These are phyloP conservation scores for Aphis craccivora DNA, from an alignment of 1,140 invertebrate genomes.

Conservation along the genomic window DNA sequence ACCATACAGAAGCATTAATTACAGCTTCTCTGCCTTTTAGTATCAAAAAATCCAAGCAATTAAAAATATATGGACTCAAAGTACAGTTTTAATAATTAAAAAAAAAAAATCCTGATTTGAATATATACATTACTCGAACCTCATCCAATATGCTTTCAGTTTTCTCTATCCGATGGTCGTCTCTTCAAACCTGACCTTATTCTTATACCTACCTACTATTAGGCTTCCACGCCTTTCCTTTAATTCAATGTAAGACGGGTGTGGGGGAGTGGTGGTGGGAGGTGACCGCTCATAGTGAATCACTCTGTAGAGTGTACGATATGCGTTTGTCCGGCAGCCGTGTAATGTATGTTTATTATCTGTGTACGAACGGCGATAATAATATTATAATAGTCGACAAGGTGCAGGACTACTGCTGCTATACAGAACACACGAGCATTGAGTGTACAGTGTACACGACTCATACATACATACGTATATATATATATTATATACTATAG, in stretches of 20 bases:
- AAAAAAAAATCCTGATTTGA: neutral
- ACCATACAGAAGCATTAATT: neutral
- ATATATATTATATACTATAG: neutral
- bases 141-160: neutral
- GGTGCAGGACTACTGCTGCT: conserved; percentile 3
- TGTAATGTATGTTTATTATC: neutral
- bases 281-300: neutral
- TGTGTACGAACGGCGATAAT: neutral
- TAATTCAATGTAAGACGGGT: neutral
- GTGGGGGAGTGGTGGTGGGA: too few relatives aligned
- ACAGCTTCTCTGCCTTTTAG: too few relatives aligned
- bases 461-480: neutral
- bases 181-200: neutral
- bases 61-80: neutral
- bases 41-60: neutral
- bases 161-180: neutral
- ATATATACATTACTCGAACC: neutral
- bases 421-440: neutral
- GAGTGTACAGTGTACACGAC: neutral
- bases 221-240: neutral
- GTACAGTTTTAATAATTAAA: neutral
- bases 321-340: neutral
- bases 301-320: neutral
- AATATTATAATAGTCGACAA: neutral
- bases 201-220: neutral